Evolutionary conservation across 2,113 vertebrate species (phyloP), one percentile per base, ranked within the genome.

Genomic region (Misgurnus mizolepis): DNA sequence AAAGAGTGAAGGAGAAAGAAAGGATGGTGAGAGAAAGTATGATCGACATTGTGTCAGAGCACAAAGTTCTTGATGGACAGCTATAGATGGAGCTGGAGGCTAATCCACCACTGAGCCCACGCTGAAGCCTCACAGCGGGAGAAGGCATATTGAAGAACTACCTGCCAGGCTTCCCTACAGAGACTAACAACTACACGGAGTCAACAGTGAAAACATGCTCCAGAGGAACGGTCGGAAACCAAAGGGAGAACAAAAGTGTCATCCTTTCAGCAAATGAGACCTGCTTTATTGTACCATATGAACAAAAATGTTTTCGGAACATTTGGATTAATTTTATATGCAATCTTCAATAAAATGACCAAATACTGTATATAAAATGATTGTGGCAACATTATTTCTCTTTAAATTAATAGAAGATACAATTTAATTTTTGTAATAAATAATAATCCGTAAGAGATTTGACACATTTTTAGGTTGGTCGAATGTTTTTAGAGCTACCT

Each of bases 41-140:
- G 87, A 90, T 88, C 56, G 86, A 86, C 89, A 83, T 83, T 22
- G 67, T 69, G 87, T 80, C 83, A 84, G 49, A 14, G 79, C 76
- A 18, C n/a, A 55, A 58, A 60, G 50, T 66, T 56, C 11, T 78
- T 91, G 88, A 90, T 84, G 85, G 89, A 88, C 89, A 83, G 83
- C 86, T 88, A 87, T 82, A 76, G 87, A 87, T 62, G 78, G 18
- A 45, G 82, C 85, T 22, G 45, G 80, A 78, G 87, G 81, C 77
- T 84, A 85, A 85, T 79, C 82, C 80, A 81, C 15, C 78, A 80
- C 65, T 82, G 84, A 60, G 80, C 82, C 80, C 64, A 66, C 75
- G 65, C 72, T 80, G 67, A 69, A 82, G 83, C 67, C 34, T 40
- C 80, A 71, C 40, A 80, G 84, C 66, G 80, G 80, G 83, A 62